Percentiles rank a stretch among this genome's conserved stretches.
Conservation (phyloP, 37 sponge, comb jelly and placozoan species). For the Halisarca cf. caerulea region DNA sequence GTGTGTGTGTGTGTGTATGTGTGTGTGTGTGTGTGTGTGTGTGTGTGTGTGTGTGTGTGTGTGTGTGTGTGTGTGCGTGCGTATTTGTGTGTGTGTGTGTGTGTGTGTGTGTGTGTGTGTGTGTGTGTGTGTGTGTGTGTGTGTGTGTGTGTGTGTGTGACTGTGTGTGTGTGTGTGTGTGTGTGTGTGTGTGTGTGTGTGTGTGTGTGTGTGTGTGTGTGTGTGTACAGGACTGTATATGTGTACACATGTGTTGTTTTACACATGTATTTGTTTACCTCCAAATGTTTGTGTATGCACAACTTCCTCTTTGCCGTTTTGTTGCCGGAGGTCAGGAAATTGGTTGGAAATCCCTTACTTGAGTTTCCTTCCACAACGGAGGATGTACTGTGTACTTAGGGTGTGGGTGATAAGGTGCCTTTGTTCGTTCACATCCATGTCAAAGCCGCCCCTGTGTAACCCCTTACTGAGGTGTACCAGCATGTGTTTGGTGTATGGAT, state of each 20-base stretch:
- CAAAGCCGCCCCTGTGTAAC: too few species aligned
- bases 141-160: conserved; percentile 4
- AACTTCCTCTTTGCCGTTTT: too few species aligned
- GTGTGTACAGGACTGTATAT: conserved; percentile 8
- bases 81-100: not conserved
- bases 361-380: too few species aligned
- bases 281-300: conserved; percentile 22
- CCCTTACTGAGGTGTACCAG: too few species aligned
- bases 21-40: not conserved
- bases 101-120: too few species aligned
- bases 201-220: conserved; percentile 24
- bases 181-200: not conserved
- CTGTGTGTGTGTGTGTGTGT: not conserved
- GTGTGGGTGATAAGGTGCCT: too few species aligned
- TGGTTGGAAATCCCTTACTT: too few species aligned
- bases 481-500: too few species aligned
- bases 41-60: not conserved
- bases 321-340: too few species aligned
- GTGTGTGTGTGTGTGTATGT: not conserved
- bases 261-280: conserved; percentile 22
- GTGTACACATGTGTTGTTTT: not conserved
- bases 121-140: not conserved
- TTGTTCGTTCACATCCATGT: too few species aligned
- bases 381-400: too few species aligned
- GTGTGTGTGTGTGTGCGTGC: not conserved